Percentiles rank a stretch among this genome's conserved stretches.
Conservation (phyloP, 35 echinoderm and acorn worm species). For the Ophioderma brevispina region DNA sequence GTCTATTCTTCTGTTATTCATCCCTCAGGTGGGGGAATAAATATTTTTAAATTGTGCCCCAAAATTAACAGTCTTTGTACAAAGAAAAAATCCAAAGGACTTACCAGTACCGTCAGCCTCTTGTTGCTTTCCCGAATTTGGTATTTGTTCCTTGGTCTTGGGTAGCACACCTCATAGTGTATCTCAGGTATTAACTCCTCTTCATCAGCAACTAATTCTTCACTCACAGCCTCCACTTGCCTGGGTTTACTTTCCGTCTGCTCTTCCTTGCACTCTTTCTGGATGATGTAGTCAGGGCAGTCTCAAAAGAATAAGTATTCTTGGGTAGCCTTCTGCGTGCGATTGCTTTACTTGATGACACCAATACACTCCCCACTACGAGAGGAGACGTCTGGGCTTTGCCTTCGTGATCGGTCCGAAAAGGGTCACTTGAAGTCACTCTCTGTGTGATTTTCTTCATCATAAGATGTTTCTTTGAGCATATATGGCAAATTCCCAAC, state of each 20-base stretch:
- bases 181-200: constrained; percentile 9
- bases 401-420: constrained; percentile 7
- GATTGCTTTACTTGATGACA: neutral
- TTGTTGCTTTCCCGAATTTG: constrained; percentile 7
- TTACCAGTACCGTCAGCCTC: neutral
- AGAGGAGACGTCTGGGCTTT: neutral
- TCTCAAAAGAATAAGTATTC: neutral
- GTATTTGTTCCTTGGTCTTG: constrained; percentile 20
- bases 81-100: neutral
- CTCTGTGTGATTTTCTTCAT: constrained; percentile 17
- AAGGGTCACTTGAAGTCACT: constrained; percentile 27
- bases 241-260: neutral
- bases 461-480: constrained; percentile 35
- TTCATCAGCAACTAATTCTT: neutral
- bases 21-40: too few relatives aligned
- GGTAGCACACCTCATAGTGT: constrained; percentile 19
- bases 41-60: too few relatives aligned
- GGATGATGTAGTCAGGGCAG: neutral
- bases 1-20: too few relatives aligned
- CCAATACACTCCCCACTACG: constrained; percentile 20
- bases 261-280: constrained; percentile 21
- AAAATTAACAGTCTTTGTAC: too few relatives aligned
- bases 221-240: neutral
- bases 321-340: neutral
- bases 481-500: constrained; percentile 40